Conservation (phyloP, 2,113 vertebrate genomes). For the Lepus timidus region DNA sequence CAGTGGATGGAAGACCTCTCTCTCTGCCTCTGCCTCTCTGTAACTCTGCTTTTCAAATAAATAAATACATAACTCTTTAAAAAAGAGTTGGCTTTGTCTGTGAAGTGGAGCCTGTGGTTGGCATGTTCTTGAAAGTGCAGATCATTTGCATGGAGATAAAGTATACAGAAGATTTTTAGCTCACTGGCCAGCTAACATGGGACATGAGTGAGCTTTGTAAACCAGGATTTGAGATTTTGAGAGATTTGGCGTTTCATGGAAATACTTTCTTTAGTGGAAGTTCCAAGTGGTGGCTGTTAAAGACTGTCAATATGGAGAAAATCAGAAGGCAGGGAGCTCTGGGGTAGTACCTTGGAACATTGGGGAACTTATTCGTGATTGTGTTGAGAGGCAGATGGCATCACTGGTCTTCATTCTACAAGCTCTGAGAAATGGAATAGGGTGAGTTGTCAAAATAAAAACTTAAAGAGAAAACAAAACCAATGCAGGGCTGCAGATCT, state of each 20-base stretch:
- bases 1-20: too few relatives aligned
- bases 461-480: not conserved
- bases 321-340: not conserved
- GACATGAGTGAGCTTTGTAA: not conserved
- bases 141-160: not conserved
- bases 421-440: not conserved
- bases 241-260: not conserved
- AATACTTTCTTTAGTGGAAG: not conserved
- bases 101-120: not conserved
- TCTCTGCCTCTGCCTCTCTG: too few relatives aligned
- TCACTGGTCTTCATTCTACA: not conserved
- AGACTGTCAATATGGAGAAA: not conserved
- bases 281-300: not conserved
- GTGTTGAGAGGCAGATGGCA: not conserved
- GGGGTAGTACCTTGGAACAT: not conserved
- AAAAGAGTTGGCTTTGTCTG: not conserved
- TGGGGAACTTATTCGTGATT: not conserved
- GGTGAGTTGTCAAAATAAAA: not conserved
- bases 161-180: not conserved
- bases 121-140: not conserved
- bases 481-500: not conserved
- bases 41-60: too few relatives aligned
- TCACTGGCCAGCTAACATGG: not conserved
- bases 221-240: slow-evolving; percentile 7
- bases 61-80: too few relatives aligned